These are phyloP conservation scores for Chionodraco myersi DNA, from an alignment of 2,113 vertebrate species.

Conservation along the genomic window DNA sequence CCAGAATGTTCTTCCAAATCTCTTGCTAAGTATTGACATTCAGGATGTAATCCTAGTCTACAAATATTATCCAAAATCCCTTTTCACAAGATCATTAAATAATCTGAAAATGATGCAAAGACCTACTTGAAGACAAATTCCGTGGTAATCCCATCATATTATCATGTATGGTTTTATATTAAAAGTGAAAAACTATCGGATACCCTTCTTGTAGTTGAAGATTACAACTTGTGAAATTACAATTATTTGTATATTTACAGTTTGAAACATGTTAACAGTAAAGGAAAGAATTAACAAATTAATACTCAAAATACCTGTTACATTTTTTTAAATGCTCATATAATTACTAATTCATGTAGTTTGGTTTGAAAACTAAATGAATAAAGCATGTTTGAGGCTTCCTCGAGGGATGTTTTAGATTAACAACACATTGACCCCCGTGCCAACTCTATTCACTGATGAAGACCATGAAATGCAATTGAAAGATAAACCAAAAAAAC, in stretches of 20 bases:
- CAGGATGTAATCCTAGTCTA: slow-evolving; percentile 47
- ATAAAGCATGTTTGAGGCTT: not conserved
- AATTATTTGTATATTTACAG: not conserved
- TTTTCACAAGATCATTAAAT: slow-evolving; percentile 33
- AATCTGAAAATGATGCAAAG: slow-evolving; percentile 44
- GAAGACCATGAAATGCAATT: not conserved
- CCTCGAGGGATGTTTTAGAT: not conserved
- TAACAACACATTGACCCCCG: not conserved
- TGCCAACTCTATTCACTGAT: not conserved
- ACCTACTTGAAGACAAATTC: slow-evolving; percentile 32
- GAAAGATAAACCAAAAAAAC: not conserved
- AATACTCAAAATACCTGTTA: not conserved
- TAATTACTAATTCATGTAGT: no score
- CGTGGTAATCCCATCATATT: slow-evolving; percentile 45
- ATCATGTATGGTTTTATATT: slow-evolving; percentile 25
- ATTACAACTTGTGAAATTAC: not conserved
- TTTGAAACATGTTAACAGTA: not conserved
- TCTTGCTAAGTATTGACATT: slow-evolving; percentile 25
- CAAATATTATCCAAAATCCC: slow-evolving; percentile 47
- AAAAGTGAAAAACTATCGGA: not conserved
- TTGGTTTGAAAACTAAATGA: not conserved
- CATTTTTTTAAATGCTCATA: not conserved
- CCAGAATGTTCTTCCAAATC: not conserved
- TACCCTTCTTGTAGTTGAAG: not conserved
- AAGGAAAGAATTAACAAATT: not conserved